Conservation (phyloP, 2,888 invertebrate genomes). For the Stictocephala bisonia region DNA sequence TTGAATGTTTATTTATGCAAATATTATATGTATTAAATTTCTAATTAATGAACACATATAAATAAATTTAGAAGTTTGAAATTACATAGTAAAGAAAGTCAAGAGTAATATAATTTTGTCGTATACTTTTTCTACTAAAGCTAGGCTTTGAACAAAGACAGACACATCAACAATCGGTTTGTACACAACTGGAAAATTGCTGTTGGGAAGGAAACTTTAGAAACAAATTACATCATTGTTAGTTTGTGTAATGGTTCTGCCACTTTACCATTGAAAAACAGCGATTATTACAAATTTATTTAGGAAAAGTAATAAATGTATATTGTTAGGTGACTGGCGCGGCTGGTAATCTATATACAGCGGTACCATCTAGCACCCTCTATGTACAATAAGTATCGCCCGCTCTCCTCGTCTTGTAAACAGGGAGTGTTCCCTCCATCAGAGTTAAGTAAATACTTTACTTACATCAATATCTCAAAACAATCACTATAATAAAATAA, state of each 20-base stretch:
- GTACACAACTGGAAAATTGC: constrained; percentile 35
- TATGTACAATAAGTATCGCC: constrained; percentile 46
- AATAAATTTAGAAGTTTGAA: too few species aligned
- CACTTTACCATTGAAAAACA: constrained; percentile 35
- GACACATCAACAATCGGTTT: constrained; percentile 31
- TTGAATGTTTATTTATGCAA: too few species aligned
- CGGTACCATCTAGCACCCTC: constrained; percentile 29
- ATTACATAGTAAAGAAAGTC: background rate
- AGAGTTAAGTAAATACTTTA: constrained; percentile 36
- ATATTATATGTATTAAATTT: too few species aligned
- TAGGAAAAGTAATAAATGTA: constrained; percentile 42
- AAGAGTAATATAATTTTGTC: too few species aligned
- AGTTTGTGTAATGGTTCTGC: constrained; percentile 40
- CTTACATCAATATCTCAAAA: constrained; percentile 36
- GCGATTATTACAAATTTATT: constrained; percentile 41
- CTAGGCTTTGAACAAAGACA: background rate
- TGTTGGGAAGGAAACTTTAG: constrained; percentile 44
- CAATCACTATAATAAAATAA: constrained; percentile 35
- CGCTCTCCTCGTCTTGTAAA: constrained; percentile 24
- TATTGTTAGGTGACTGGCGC: constrained; percentile 17
- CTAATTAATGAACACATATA: too few species aligned
- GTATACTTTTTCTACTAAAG: constrained; percentile 12
- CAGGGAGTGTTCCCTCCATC: background rate
- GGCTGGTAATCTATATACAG: constrained; percentile 40
- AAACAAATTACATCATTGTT: constrained; percentile 26